Conservation (phyloP, 2,888 invertebrate genomes). For the Ennomos fuscantarius region DNA sequence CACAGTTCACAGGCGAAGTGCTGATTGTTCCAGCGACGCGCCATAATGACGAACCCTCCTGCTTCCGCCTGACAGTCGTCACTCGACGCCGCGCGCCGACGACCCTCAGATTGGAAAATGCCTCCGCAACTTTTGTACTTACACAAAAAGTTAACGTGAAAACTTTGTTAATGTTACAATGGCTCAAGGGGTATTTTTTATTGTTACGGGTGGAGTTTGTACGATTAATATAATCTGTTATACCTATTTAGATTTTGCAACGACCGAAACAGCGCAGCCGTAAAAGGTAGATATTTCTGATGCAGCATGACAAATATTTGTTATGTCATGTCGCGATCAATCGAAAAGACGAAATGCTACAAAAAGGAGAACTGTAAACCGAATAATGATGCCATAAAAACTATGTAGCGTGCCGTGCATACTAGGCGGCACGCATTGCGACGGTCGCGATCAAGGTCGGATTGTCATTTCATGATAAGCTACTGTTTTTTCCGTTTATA, state of each 20-base stretch:
- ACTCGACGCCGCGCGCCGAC: slow-evolving; percentile 44
- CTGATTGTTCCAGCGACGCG: slow-evolving; percentile 59
- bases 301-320: slow-evolving; percentile 19
- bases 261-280: neutral
- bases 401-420: slow-evolving; percentile 33
- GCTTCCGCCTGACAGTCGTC: slow-evolving; percentile 31
- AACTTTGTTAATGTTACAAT: slow-evolving; percentile 66
- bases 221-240: slow-evolving; percentile 33
- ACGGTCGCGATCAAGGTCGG: slow-evolving; percentile 35
- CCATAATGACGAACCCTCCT: slow-evolving; percentile 64
- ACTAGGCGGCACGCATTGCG: slow-evolving; percentile 35
- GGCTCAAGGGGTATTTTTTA: slow-evolving; percentile 66
- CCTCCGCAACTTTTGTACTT: slow-evolving; percentile 75
- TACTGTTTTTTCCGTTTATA: slow-evolving; percentile 25
- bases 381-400: slow-evolving; percentile 35
- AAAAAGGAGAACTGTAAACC: slow-evolving; percentile 34
- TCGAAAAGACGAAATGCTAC: slow-evolving; percentile 29
- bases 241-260: slow-evolving; percentile 22
- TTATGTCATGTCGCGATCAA: slow-evolving; percentile 24
- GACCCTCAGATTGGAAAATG: slow-evolving; percentile 74
- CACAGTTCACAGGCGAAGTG: slow-evolving; percentile 40
- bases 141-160: slow-evolving; percentile 75
- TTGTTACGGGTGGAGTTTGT: slow-evolving; percentile 52
- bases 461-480: slow-evolving; percentile 31
- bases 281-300: slow-evolving; percentile 1